Evolutionary conservation across 2,113 vertebrate species (phyloP).

Genomic region (Xenopus laevis): DNA sequence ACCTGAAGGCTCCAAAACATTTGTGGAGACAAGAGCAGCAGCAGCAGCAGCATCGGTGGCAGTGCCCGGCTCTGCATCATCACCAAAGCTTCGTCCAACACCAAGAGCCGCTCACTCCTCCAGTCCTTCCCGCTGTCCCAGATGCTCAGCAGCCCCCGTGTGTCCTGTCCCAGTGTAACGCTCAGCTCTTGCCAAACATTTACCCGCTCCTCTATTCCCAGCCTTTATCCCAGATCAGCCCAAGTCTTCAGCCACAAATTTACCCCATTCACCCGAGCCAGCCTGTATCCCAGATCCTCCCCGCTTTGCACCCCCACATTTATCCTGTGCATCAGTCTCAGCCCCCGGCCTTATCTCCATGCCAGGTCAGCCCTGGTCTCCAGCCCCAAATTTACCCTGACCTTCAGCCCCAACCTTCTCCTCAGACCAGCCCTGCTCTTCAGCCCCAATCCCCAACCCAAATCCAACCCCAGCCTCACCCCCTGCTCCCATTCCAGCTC

Average conservation of each 20-base stretch:
- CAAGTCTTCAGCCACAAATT: background rate
- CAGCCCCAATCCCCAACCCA: slow-evolving; percentile 41
- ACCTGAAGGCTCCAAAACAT: slow-evolving; percentile 81
- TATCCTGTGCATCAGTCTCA: slow-evolving; percentile 14
- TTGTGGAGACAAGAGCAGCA: slow-evolving; percentile 82
- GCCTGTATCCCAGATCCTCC: background rate
- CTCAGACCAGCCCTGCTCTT: slow-evolving; percentile 32
- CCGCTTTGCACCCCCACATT: slow-evolving; percentile 1
- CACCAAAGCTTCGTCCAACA: slow-evolving; percentile 66
- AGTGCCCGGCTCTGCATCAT: slow-evolving; percentile 61
- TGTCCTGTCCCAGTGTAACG: slow-evolving; percentile 48
- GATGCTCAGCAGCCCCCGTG: slow-evolving; percentile 51
- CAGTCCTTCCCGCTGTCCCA: background rate
- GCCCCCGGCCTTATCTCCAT: slow-evolving; percentile 18
- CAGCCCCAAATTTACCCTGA: slow-evolving; percentile 17
- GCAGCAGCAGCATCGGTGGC: slow-evolving; percentile 62
- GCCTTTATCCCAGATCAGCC: background rate
- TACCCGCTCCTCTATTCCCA: background rate
- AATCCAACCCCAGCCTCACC: slow-evolving; percentile 51
- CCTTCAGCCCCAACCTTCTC: slow-evolving; percentile 45
- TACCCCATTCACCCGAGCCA: background rate
- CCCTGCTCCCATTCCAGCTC: slow-evolving; percentile 50
- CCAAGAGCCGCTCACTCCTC: slow-evolving; percentile 58
- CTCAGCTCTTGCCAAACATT: slow-evolving; percentile 60
- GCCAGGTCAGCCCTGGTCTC: background rate